Percentiles rank a stretch among this genome's conserved stretches.
These are phyloP conservation scores for Agrilus planipennis DNA, from an alignment of 1,140 invertebrate species.

Conservation along the genomic window DNA sequence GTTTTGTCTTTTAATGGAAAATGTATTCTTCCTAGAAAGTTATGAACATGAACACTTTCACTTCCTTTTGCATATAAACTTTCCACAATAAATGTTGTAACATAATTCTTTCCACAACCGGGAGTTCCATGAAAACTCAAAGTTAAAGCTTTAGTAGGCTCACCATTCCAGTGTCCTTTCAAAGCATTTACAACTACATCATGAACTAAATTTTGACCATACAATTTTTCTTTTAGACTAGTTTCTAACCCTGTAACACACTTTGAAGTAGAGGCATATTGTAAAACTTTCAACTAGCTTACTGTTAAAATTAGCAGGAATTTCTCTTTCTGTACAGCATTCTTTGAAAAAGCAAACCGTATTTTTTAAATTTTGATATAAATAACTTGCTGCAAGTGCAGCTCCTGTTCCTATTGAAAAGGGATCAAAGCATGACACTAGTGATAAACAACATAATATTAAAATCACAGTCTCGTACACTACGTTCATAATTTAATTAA, in stretches of 20 bases:
- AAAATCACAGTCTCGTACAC: too few relatives aligned
- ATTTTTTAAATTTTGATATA: slow-evolving; percentile 3
- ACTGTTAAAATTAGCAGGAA: slow-evolving; percentile 30
- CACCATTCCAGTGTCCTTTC: slow-evolving; percentile 36
- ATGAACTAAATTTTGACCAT: slow-evolving; percentile 55
- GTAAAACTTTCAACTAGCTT: slow-evolving; percentile 6
- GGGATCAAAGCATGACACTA: slow-evolving; percentile 1
- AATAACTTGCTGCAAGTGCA: slow-evolving; percentile 1
- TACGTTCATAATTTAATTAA: too few relatives aligned
- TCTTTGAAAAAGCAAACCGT: slow-evolving; percentile 19
- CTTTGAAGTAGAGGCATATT: slow-evolving; percentile 5
- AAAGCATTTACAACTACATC: slow-evolving; percentile 44
- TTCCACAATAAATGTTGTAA: slow-evolving; percentile 67
- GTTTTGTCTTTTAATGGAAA: slow-evolving; percentile 49
- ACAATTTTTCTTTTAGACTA: slow-evolving; percentile 34
- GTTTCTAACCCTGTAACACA: slow-evolving; percentile 28
- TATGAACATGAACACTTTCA: slow-evolving; percentile 67
- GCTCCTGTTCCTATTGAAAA: slow-evolving; percentile 1
- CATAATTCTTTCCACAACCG: slow-evolving; percentile 80
- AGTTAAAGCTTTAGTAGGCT: slow-evolving; percentile 52
- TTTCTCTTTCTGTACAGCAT: slow-evolving; percentile 36
- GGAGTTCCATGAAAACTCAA: slow-evolving; percentile 71
- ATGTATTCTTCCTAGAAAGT: slow-evolving; percentile 66
- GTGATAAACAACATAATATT: too few relatives aligned
- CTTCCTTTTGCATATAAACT: slow-evolving; percentile 60